phyloP scores from a whole-genome alignment of 1,140 invertebrate genomes.

The Proales similis region DNA sequence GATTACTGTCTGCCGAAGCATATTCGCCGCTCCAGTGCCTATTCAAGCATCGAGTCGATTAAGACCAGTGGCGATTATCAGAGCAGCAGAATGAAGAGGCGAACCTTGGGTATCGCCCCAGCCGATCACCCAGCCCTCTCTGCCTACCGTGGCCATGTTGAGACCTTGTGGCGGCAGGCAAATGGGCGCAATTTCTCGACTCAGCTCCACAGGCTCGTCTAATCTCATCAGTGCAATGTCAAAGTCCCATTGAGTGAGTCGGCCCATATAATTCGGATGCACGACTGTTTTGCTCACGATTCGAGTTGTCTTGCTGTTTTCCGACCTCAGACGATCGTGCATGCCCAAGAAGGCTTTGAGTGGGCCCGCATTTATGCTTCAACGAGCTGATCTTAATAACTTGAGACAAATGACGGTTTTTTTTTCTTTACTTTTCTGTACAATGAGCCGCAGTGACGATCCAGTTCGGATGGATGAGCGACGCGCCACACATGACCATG shows the following conservation, averaged over 20 bases:
- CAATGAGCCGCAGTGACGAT: conserved; percentile 32
- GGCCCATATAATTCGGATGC: conserved; percentile 37
- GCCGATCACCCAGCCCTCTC: conserved; percentile 37
- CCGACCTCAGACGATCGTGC: conserved; percentile 30
- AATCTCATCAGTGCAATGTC: conserved; percentile 40
- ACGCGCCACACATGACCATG: conserved; percentile 21
- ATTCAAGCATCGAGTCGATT: not conserved
- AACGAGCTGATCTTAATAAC: not conserved
- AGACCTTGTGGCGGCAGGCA: conserved; percentile 35
- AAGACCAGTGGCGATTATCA: too few species aligned
- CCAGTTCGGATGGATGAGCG: conserved; percentile 16
- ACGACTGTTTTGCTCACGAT: conserved; percentile 10
- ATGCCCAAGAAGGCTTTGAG: conserved; percentile 32
- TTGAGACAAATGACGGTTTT: not conserved
- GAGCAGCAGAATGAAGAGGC: not conserved
- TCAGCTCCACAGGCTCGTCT: conserved; percentile 32
- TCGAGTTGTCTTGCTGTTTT: conserved; percentile 17
- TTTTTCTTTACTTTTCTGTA: conserved; percentile 30
- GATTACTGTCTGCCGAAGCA: conserved; percentile 19
- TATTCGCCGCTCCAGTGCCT: conserved; percentile 26
- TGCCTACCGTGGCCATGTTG: conserved; percentile 27
- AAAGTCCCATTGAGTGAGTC: conserved; percentile 58
- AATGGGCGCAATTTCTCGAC: conserved; percentile 40
- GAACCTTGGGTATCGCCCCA: conserved; percentile 37
- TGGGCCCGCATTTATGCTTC: conserved; percentile 16